Evolutionary conservation across 2,888 invertebrate genomes (phyloP).

Genomic region (Blastobasis adustella): DNA sequence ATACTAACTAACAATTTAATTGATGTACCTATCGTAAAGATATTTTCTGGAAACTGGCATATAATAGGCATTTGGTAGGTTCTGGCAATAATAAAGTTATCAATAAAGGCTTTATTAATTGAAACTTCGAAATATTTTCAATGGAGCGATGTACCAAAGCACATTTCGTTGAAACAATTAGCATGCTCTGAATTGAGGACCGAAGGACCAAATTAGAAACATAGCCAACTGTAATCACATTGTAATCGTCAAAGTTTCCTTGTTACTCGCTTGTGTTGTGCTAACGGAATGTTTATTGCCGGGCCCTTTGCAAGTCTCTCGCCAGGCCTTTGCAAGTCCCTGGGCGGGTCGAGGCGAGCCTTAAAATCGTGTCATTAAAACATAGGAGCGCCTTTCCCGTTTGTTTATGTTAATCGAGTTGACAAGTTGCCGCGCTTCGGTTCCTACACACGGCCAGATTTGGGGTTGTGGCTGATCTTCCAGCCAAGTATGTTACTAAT

Average conservation of each 20-base stretch:
- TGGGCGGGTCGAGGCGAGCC: constrained; percentile 22
- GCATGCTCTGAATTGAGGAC: no score
- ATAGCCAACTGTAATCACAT: constrained; percentile 5
- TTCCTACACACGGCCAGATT: constrained; percentile 1
- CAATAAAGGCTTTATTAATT: no score
- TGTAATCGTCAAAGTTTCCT: constrained; percentile 8
- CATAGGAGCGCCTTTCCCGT: constrained; percentile 58
- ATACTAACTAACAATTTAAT: no score
- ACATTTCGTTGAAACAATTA: no score
- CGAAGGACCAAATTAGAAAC: not conserved
- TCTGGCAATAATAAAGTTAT: no score
- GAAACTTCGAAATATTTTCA: no score
- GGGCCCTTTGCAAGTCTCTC: not conserved
- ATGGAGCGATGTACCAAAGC: no score
- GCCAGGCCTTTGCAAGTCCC: no score
- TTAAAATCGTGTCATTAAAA: constrained; percentile 64
- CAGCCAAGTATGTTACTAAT: no score
- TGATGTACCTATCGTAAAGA: no score
- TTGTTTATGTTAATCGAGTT: constrained; percentile 70
- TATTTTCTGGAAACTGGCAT: no score
- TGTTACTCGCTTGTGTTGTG: constrained; percentile 5
- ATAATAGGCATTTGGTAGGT: no score
- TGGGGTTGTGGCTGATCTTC: not conserved
- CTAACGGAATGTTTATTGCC: constrained; percentile 11
- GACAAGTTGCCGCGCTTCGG: constrained; percentile 60